Base-by-base conservation (phyloP, 2,888 invertebrate species). In the Tanytarsus gracilentus region DNA sequence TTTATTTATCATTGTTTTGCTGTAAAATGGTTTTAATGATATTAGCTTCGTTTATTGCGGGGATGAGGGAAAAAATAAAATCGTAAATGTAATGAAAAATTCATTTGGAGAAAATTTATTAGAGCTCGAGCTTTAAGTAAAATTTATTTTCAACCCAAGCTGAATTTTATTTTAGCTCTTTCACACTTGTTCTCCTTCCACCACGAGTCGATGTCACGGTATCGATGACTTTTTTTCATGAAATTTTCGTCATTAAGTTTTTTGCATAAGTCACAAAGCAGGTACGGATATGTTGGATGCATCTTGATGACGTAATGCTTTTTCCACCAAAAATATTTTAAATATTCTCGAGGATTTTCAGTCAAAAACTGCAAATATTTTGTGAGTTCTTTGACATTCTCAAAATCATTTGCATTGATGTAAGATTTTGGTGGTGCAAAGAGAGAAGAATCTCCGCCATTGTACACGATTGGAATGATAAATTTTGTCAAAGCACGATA, bases 381-480 rank as follows among this genome's bases (percentile, higher is more conserved):
- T 1, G 78, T 79, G 36, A 81, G 69, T 16, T 74, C 70, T 65
- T 74, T 69, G 1, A 77, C 75, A 6, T 74, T 71, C 18, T 69
- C 67, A 67, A 79, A 81, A 64, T 80, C 76, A 62, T 78, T 77
- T 21, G 79, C 78, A 67, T 81, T 78, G 61, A 81, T 80, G 67
- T 72, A 78, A 11, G 77, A 77, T 61, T 76, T 68, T 18, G 73
- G 72, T 2, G 79, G 79, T 2, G 79, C 75, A 59, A 76, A 77
- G 67, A 75, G 71, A 4, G 69, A 66, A 70, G 85, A 85, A 67
- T 80, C 74, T 59, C 78, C 79, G 23, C 79, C 81, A 5, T 85
- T 84, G 74, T 80, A 81, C 3, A 84, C 84, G 48, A 85, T 77
- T 0, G 85, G 85, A 3, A 85, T 74, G 8, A 82, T 76, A 67